Base-by-base conservation (phyloP, 2,888 invertebrate genomes). In the Agrotis ipsilon region DNA sequence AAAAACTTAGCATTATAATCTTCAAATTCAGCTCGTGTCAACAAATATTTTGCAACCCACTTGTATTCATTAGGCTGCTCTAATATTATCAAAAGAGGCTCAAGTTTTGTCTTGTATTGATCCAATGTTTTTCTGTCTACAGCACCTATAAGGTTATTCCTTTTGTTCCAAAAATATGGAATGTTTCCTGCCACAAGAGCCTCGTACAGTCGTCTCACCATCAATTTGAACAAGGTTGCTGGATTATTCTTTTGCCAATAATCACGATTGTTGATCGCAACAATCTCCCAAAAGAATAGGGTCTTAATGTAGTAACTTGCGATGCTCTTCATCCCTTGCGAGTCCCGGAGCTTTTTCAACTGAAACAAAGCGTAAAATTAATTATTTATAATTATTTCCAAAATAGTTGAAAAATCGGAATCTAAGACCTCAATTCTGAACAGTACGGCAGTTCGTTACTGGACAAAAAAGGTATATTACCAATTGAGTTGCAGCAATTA, bases 251-350 rank as follows among this genome's bases (percentile, higher is more conserved):
- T 81, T 51, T 86, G 84, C 92, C 96, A 95, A 75, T 90, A 94
- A 0, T 68, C 62, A 7, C 81, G 75, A 27, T 91, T 86, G 49
- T 89, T 85, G 16, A 81, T 84, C 18, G 88, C 87, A 0, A 85
- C 75, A 16, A 91, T 87, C 77, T 95, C 94, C 90, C 94, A 94
- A 63, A 96, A 93, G 82, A 96, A 95, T 1, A 97, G 74, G 0
- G 96, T 97, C 85, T 97, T 97, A 1, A 97, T 95, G 65, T 95
- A 96, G 79, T 97, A 97, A 78, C 97, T 97, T 0, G 96, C 94
- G n/a, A 97, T 91, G 13, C 88, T 88, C 1, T 91, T 80, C 93
- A 96, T 95, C 0, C 88, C 86, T 52, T 90, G 90, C 0, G 90
- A 87, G 79, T 97, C 96, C 3, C 97, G 93, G 3, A 97, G 83